Conservation (phyloP, 2,113 vertebrate species). For the Enhydra lutris region DNA sequence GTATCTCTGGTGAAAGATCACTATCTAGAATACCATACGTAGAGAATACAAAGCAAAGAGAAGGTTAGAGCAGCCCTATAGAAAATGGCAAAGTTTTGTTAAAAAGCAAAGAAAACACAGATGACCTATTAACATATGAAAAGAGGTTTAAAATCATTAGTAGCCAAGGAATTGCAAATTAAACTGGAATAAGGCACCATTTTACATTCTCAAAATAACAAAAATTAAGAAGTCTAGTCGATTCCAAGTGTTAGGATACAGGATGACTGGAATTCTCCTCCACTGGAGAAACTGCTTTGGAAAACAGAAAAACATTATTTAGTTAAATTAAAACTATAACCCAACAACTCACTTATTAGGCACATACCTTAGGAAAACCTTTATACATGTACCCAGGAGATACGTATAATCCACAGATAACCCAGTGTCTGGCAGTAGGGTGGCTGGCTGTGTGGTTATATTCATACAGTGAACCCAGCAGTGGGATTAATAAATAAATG, state of each 20-base stretch:
- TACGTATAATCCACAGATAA: neutral
- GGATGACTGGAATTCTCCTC: neutral
- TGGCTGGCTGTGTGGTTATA: neutral
- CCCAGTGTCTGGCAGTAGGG: neutral
- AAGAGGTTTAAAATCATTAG: neutral
- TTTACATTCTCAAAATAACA: neutral
- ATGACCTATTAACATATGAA: neutral
- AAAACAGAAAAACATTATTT: neutral
- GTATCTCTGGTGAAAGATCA: neutral
- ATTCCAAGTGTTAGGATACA: neutral
- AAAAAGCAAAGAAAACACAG: neutral
- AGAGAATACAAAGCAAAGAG: neutral
- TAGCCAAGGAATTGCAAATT: slow-evolving; percentile 19
- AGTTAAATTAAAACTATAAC: slow-evolving; percentile 15
- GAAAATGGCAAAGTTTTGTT: neutral
- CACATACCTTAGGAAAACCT: neutral
- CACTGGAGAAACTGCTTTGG: neutral
- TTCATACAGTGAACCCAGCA: neutral
- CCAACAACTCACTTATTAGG: neutral
- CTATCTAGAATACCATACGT: neutral
- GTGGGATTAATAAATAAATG: neutral
- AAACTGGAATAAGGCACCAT: neutral
- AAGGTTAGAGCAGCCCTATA: neutral
- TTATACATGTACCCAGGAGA: neutral
- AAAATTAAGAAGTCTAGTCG: neutral